A percentile compares a stretch with the other conserved stretches of the same genome.
These are phyloP conservation scores for Melinopterus prodromus DNA, from an alignment of 2,888 invertebrate species.

Conservation along the genomic window DNA sequence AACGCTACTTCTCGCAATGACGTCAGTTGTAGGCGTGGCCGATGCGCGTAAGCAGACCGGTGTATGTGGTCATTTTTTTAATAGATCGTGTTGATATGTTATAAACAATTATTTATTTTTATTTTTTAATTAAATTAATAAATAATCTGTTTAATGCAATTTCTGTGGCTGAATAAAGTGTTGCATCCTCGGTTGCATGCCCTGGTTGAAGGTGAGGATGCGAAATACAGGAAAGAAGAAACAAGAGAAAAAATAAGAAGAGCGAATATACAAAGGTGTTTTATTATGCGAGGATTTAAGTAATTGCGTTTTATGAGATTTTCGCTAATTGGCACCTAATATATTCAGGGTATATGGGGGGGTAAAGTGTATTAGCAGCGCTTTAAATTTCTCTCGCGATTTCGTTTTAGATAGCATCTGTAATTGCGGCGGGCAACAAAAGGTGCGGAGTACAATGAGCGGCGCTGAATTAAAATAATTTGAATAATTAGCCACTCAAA, in stretches of 20 bases:
- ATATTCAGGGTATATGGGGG: conserved; percentile 10
- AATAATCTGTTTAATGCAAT: too few relatives aligned
- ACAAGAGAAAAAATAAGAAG: neutral
- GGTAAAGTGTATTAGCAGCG: conserved; percentile 14
- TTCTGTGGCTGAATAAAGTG: too few relatives aligned
- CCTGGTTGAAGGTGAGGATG: neutral
- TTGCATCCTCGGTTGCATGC: neutral
- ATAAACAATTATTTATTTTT: too few relatives aligned
- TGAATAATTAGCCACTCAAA: conserved; percentile 38
- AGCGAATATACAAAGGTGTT: conserved; percentile 8
- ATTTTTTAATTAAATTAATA: too few relatives aligned
- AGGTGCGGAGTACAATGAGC: conserved; percentile 31
- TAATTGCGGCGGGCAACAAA: conserved; percentile 33
- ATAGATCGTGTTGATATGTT: too few relatives aligned
- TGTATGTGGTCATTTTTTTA: too few relatives aligned
- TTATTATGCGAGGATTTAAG: conserved; percentile 17
- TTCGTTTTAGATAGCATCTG: conserved; percentile 33
- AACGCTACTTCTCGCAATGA: too few relatives aligned
- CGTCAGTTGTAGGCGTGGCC: too few relatives aligned
- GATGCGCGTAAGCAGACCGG: too few relatives aligned
- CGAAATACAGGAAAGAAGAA: neutral
- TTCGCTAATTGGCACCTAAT: conserved; percentile 19
- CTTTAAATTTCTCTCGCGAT: conserved; percentile 31
- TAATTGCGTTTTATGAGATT: conserved; percentile 23
- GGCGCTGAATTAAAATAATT: conserved; percentile 37